These are phyloP conservation scores for Pongo abelii DNA, from an alignment of 2,113 vertebrate species.

Conservation along the genomic window DNA sequence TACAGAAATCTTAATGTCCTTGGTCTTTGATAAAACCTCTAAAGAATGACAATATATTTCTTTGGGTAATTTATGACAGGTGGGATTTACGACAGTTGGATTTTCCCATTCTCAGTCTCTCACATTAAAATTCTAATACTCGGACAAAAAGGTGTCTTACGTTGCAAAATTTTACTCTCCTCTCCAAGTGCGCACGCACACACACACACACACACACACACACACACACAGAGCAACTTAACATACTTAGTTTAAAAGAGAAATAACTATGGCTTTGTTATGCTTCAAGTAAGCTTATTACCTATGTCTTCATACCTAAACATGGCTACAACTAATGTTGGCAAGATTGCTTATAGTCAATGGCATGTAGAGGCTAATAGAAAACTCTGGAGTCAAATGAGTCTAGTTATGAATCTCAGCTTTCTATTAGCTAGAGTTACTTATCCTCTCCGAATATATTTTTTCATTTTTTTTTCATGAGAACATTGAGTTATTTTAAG, in stretches of 20 bases:
- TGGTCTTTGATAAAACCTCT: neutral
- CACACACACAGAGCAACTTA: neutral
- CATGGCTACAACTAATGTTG: neutral
- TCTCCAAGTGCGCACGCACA: neutral
- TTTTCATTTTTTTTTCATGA: constrained; percentile 42
- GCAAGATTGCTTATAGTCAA: neutral
- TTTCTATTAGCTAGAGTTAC: neutral
- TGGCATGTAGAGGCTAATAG: neutral
- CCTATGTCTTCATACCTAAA: neutral
- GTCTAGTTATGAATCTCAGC: neutral
- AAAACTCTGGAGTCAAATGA: neutral
- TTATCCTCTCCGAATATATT: neutral
- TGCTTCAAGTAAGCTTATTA: neutral
- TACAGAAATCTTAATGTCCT: neutral
- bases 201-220: neutral
- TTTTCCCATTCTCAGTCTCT: neutral
- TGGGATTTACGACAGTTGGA: neutral
- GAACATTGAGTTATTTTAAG: neutral
- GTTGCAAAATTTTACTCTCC: neutral
- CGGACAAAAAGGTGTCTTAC: neutral
- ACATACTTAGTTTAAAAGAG: neutral
- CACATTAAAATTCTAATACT: neutral
- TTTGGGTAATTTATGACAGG: neutral
- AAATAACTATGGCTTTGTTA: neutral
- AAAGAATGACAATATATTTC: neutral